Evolutionary conservation across 2,888 invertebrate species (phyloP).

Genomic region (Petrolisthes manimaculis): DNA sequence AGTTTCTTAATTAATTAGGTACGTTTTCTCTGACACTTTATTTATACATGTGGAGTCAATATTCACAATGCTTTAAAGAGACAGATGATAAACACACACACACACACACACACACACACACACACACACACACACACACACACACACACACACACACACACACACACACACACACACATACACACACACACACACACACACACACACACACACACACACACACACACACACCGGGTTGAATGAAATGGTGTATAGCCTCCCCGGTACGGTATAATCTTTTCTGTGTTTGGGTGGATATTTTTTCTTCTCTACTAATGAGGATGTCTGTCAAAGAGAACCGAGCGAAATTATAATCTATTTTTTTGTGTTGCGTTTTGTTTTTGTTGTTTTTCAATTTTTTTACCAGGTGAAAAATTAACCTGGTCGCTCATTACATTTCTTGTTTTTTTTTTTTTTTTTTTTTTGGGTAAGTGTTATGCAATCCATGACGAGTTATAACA

Average conservation of each 20-base stretch:
- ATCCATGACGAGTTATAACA: no score
- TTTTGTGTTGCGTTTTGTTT: neutral
- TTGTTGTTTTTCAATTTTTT: neutral
- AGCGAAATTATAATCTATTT: no score
- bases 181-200: conserved; percentile 32
- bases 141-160: conserved; percentile 12
- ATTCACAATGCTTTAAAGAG: no score
- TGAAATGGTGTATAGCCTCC: no score
- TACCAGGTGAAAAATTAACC: neutral
- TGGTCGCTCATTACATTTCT: neutral
- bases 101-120: conserved; percentile 16
- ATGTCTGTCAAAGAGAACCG: no score
- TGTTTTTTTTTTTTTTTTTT: no score
- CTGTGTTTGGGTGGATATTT: neutral
- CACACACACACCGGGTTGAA: conserved; percentile 17
- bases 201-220: conserved; percentile 30
- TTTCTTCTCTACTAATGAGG: no score
- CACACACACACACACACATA: conserved; percentile 11
- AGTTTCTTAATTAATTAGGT: no score
- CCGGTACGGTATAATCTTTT: neutral
- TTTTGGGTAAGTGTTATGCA: no score
- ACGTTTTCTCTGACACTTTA: no score
- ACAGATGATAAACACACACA: no score
- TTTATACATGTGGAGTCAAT: no score
- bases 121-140: neutral